These are phyloP conservation scores for Steinernema scapterisci DNA, from an alignment of 2,888 invertebrate species.

Conservation along the genomic window DNA sequence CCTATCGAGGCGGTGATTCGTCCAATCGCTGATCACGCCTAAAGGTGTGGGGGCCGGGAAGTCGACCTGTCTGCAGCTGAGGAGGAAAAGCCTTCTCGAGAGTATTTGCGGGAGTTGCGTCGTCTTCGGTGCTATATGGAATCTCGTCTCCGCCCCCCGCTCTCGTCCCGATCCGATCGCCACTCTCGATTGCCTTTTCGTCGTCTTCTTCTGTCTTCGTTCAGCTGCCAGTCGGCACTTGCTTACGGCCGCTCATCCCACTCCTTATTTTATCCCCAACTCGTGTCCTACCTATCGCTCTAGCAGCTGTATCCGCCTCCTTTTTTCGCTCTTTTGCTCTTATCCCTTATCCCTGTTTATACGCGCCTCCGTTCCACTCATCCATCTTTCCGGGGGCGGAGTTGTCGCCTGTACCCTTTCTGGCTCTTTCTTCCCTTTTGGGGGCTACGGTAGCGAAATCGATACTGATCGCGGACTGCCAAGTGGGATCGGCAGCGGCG, in stretches of 20 bases:
- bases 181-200: conserved; percentile 30
- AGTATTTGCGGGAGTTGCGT: conserved; percentile 27
- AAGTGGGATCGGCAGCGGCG: conserved; percentile 15
- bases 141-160: conserved; percentile 19
- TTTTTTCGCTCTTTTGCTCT: not conserved
- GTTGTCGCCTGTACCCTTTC: not conserved
- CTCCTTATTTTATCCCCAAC: conserved; percentile 24
- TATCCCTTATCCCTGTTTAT: not conserved
- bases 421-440: conserved; percentile 23
- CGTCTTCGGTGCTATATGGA: conserved; percentile 20
- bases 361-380: not conserved
- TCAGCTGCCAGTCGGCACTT: conserved; percentile 24
- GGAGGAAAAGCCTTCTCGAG: not conserved
- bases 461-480: not conserved
- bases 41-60: conserved; percentile 5
- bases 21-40: not conserved
- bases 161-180: conserved; percentile 8
- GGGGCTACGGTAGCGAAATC: conserved; percentile 14
- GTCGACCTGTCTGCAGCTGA: not conserved
- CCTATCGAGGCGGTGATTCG: not conserved
- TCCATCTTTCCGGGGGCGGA: conserved; percentile 16
- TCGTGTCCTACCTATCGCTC: conserved; percentile 2
- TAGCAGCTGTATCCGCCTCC: conserved; percentile 1
- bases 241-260: conserved; percentile 28
- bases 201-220: conserved; percentile 16